Evolutionary conservation across 2,113 vertebrate species (phyloP), one percentile per base, ranked within the genome.

Genomic region (Neodon shergylaensis): DNA sequence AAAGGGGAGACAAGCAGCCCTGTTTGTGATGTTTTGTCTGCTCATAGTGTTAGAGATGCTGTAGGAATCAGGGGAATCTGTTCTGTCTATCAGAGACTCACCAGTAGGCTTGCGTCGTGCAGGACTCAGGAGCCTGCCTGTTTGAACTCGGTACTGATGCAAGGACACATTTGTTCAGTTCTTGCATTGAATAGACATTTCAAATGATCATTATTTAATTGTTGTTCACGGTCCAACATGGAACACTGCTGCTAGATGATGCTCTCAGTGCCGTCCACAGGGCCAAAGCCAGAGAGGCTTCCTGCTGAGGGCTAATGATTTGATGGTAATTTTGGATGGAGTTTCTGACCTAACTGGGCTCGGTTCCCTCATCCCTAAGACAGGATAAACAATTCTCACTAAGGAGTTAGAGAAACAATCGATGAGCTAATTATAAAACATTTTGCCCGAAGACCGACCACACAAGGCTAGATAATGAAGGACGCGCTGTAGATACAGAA

Each of bases 361-460:
- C 24, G 3, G 36, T 88, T 93, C 81, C 81, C 92, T 92, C 49
- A 88, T 82, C 47, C 81, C 68, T 73, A 65, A 92, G 65, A 88
- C 8, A 86, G 54, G 5, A 2, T 52, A n/a, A 96, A 93, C 14
- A 88, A 66, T 88, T 92, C 78, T 91, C 87, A 76, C 58, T 93
- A 81, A 92, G 54, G 8, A 44, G 61, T 94, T 90, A 96, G 65
- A 73, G 77, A 95, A 85, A 79, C 33, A 90, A 91, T 82, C 85
- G 87, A 96, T 4, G 95, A 85, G 61, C 22, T 87, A 94, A 90
- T 96, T 95, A 94, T 26, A 92, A 96, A 96, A 91, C 12, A 65
- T 74, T 93, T 92, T 89, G 82, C 52, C 94, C 61, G 93, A 94
- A 92, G 44, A 76, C 44, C 13, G 11, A 52, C 39, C 58, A 86